These are phyloP conservation scores for Scolopax mira DNA, from an alignment of 2,113 vertebrate genomes.

Conservation along the genomic window DNA sequence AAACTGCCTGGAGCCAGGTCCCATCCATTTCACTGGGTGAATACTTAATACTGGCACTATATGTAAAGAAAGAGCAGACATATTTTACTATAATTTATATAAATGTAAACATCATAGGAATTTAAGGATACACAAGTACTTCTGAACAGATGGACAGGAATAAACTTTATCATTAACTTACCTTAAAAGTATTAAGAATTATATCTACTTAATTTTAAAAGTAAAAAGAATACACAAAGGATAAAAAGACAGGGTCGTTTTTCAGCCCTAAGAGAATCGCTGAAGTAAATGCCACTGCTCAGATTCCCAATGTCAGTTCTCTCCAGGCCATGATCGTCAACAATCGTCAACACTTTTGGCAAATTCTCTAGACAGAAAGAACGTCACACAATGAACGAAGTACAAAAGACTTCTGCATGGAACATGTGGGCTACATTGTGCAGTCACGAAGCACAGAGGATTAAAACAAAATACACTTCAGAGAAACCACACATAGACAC, in stretches of 20 bases:
- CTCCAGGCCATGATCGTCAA: constrained; percentile 80
- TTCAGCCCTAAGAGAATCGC: constrained; percentile 78
- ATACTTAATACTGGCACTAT: constrained; percentile 82
- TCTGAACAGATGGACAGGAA: background rate
- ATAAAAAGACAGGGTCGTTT: background rate
- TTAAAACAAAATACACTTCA: background rate
- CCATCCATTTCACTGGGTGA: constrained; percentile 73
- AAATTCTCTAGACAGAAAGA: constrained; percentile 75
- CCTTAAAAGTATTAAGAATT: background rate
- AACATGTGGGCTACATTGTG: background rate
- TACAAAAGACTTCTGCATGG: background rate
- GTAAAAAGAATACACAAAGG: background rate
- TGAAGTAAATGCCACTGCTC: constrained; percentile 89
- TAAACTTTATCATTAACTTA: background rate
- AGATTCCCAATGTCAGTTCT: constrained; percentile 85
- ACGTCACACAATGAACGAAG: background rate
- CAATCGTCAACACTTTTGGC: constrained; percentile 78
- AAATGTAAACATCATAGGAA: background rate
- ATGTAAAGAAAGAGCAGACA: background rate
- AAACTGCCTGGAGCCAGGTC: constrained; percentile 78
- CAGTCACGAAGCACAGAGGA: background rate
- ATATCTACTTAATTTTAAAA: background rate
- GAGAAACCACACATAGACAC: background rate
- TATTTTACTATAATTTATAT: background rate
- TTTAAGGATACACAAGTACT: background rate